Evolutionary conservation across 2,113 vertebrate species (phyloP).

Genomic region (Trinectes maculatus): DNA sequence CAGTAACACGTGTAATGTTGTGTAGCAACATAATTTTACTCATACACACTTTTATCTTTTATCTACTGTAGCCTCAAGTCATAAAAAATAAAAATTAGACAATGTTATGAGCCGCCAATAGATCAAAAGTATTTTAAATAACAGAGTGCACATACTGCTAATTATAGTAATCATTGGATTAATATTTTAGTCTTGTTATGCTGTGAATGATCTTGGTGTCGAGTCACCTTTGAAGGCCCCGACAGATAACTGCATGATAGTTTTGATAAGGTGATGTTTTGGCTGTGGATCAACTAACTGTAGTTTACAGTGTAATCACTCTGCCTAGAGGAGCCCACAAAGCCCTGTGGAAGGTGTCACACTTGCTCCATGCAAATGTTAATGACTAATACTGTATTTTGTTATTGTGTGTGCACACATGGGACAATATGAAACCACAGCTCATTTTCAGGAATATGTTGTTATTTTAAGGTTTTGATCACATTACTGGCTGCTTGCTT

Average conservation of each 20-base stretch:
- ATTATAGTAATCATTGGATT: background rate
- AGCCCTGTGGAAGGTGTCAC: constrained; percentile 34
- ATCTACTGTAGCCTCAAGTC: background rate
- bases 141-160: too few species aligned
- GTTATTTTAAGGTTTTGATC: background rate
- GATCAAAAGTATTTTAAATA: too few species aligned
- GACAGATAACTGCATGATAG: background rate
- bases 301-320: constrained; percentile 82
- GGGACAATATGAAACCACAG: background rate
- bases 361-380: constrained; percentile 19
- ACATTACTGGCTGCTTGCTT: background rate
- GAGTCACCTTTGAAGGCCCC: background rate
- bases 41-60: background rate
- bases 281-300: constrained; percentile 38
- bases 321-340: constrained; percentile 76
- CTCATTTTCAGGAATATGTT: background rate
- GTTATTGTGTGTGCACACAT: background rate
- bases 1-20: background rate
- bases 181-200: background rate
- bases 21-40: background rate
- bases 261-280: constrained; percentile 5
- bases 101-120: background rate
- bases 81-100: background rate
- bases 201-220: background rate
- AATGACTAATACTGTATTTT: background rate